phyloP scores from a whole-genome alignment of 2,113 vertebrate species.

The Jacana jacana region DNA sequence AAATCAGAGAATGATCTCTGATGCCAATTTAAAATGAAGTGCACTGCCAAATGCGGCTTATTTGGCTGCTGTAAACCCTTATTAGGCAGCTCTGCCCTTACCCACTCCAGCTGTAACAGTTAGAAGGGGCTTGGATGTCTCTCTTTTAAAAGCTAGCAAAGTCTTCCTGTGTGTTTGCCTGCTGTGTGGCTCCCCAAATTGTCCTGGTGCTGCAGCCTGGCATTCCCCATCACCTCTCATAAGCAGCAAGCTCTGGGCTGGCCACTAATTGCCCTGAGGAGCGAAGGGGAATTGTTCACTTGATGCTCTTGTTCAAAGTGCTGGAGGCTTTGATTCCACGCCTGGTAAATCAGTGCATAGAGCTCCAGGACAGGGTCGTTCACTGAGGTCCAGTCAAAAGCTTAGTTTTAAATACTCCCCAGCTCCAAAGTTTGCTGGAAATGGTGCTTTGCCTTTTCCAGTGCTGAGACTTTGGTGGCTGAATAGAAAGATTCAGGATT shows the following conservation, averaged over 20 bases:
- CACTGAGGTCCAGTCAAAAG: background rate
- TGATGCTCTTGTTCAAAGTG: background rate
- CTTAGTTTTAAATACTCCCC: background rate
- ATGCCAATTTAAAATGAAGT: background rate
- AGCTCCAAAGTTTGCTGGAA: background rate
- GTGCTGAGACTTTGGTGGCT: background rate
- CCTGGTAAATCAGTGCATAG: background rate
- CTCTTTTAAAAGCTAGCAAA: background rate
- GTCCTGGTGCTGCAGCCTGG: accelerated
- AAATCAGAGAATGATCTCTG: background rate
- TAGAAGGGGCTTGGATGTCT: background rate
- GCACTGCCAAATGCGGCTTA: background rate
- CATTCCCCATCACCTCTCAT: background rate
- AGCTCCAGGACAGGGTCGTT: background rate
- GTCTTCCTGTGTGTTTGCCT: background rate
- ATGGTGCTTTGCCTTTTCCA: background rate
- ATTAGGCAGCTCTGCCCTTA: background rate
- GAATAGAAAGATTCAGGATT: background rate
- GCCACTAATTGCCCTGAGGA: background rate
- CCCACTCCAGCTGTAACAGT: background rate
- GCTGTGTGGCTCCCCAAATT: background rate
- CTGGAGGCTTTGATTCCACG: background rate
- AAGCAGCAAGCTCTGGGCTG: background rate
- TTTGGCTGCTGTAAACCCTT: background rate
- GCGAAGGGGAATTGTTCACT: background rate